Evolutionary conservation across 2,113 vertebrate genomes (phyloP), one percentile per base, ranked within the genome.

Genomic region (Trachemys scripta): DNA sequence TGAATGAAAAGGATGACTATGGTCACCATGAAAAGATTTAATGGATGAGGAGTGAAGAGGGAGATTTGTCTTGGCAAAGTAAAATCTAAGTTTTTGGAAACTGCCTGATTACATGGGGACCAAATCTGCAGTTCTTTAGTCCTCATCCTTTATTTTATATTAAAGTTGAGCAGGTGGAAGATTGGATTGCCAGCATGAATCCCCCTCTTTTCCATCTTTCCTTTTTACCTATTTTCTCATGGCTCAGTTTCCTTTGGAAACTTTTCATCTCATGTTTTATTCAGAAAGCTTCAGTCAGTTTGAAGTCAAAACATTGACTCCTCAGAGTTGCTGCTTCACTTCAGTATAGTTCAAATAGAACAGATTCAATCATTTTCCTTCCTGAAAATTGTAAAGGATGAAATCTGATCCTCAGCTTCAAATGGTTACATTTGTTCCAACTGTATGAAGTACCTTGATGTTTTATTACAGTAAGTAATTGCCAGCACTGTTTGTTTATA

Each of bases 361-460:
- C 54, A 31, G 10, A 24, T 27, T 84, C 25, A 80, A 0, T 86
- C 42, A 47, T 45, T 45, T 45, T 78, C 42, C 38, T 80, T 85
- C 29, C 22, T 56, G 31, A 94, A 80, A 92, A 53, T 53, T 79
- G 86, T 75, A 62, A 84, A 62, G n/a, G 88, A 87, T 84, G 45
- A 78, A 49, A 82, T 49, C 59, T 80, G 75, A 10, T 1, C 4
- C 0, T 1, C 20, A n/a, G 47, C 76, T 90, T 85, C 51, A 75
- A 85, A 22, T 80, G 38, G 62, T 91, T 0, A 0, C 7, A 20
- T 17, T 35, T 96, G 22, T 51, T 42, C 25, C 19, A 83, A 19
- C 35, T 38, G 56, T 90, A 56, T 87, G 83, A 65, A 92, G 76
- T 75, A 19, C 10, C 13, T 7, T 75, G 10, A 10, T 49, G 27